A percentile compares a stretch with the other conserved stretches of the same genome.
These are phyloP conservation scores for Caerostris extrusa DNA, from an alignment of 1,140 invertebrate genomes.

Conservation along the genomic window DNA sequence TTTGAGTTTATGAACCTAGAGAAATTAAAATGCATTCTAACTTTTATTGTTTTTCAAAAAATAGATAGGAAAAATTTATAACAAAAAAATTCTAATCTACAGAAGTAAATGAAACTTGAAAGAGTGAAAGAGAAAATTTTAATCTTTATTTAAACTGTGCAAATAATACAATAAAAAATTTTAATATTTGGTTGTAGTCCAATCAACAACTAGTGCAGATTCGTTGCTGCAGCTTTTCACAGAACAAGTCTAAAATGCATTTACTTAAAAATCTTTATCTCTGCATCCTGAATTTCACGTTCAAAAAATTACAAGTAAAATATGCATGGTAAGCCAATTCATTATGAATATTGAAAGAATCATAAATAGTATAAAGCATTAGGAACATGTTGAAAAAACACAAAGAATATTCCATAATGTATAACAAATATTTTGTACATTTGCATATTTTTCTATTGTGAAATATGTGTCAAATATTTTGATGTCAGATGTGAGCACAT, in stretches of 20 bases:
- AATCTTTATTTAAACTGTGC: constrained; percentile 40
- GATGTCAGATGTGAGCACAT: constrained; percentile 71
- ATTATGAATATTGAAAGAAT: background rate
- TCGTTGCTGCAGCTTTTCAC: background rate
- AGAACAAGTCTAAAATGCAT: background rate
- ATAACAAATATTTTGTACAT: constrained; percentile 14
- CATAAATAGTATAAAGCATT: constrained; percentile 44
- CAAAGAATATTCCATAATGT: background rate
- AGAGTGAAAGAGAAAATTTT: background rate
- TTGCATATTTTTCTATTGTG: background rate
- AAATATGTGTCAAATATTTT: constrained; percentile 22
- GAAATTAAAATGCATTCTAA: too few relatives aligned
- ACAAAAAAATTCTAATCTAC: too few relatives aligned
- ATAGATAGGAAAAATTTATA: too few relatives aligned
- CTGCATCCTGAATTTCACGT: background rate
- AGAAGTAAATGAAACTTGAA: background rate
- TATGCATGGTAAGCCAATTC: background rate
- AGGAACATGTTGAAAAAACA: constrained; percentile 60
- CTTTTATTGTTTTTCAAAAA: too few relatives aligned
- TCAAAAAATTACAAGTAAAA: background rate
- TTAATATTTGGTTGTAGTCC: background rate
- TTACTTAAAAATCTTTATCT: background rate
- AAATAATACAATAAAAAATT: constrained; percentile 42
- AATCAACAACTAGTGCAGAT: background rate
- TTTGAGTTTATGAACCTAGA: too few relatives aligned